Conservation (phyloP, 2,113 vertebrate genomes). For the Lasiurus borealis region DNA sequence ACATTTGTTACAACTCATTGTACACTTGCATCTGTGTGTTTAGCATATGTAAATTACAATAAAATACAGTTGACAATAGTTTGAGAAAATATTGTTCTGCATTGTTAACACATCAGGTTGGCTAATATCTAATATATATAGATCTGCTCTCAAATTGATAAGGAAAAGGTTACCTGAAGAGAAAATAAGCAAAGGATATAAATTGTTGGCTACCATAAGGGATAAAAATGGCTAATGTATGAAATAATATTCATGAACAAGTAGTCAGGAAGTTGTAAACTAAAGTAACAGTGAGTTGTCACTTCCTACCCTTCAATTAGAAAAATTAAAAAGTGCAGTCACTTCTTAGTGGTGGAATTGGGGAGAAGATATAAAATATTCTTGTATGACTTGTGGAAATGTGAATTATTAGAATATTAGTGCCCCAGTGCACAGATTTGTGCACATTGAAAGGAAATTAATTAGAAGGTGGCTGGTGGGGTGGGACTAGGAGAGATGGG, state of each 20-base stretch:
- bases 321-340: background rate
- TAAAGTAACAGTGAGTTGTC: background rate
- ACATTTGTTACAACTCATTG: background rate
- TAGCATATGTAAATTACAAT: background rate
- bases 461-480: too few relatives aligned
- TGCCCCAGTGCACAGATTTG: too few relatives aligned
- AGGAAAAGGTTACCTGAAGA: conserved; percentile 11
- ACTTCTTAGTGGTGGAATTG: background rate
- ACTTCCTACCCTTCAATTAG: background rate
- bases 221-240: background rate
- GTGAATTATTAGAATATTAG: background rate
- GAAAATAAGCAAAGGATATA: background rate
- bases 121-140: background rate
- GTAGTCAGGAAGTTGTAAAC: background rate
- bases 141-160: background rate
- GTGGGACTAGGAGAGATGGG: too few relatives aligned
- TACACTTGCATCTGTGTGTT: background rate
- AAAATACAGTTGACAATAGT: background rate
- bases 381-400: background rate
- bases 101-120: background rate
- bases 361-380: background rate
- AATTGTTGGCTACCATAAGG: background rate
- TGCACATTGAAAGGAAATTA: too few relatives aligned
- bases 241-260: background rate
- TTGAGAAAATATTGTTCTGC: background rate